Percentiles rank a stretch among this genome's conserved stretches.
Conservation (phyloP, 2,888 invertebrate genomes). For the Plutella xylostella region DNA sequence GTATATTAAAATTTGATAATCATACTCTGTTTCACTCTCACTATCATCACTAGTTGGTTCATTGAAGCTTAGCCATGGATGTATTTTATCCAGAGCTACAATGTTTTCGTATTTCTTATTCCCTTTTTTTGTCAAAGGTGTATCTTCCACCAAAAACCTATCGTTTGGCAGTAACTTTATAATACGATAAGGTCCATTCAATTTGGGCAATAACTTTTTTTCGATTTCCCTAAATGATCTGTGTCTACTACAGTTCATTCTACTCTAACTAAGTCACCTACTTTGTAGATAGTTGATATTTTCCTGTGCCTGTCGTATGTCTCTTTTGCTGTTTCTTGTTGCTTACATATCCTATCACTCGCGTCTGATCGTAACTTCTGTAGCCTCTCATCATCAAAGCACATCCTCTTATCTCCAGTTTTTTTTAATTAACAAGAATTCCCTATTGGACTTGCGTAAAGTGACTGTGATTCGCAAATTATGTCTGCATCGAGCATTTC, state of each 20-base stretch:
- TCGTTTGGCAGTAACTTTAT: conserved; percentile 7
- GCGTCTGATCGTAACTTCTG: not conserved
- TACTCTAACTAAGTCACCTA: conserved; percentile 9
- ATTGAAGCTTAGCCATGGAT: conserved; percentile 11
- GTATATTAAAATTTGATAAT: too few species aligned
- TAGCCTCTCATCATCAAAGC: conserved; percentile 6
- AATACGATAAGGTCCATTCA: conserved; percentile 8
- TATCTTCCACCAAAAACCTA: conserved; percentile 5
- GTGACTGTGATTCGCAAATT: conserved; percentile 2
- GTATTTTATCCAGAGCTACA: conserved; percentile 12
- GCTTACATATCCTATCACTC: conserved; percentile 3
- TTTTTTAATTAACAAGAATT: conserved; percentile 8
- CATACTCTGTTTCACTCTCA: too few species aligned
- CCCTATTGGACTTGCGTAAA: conserved; percentile 7
- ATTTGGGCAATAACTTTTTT: conserved; percentile 9
- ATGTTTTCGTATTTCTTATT: conserved; percentile 7
- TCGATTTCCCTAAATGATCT: conserved; percentile 8
- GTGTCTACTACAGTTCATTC: not conserved
- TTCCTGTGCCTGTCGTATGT: conserved; percentile 12
- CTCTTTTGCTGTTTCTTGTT: conserved; percentile 6
- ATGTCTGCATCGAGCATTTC: conserved; percentile 5
- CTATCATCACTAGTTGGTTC: conserved; percentile 4
- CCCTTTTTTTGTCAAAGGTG: not conserved
- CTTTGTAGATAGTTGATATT: conserved; percentile 6
- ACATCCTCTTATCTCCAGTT: conserved; percentile 6